Conservation (phyloP, 92 coral and sea anemone genomes). For the Phenganax marumi region DNA sequence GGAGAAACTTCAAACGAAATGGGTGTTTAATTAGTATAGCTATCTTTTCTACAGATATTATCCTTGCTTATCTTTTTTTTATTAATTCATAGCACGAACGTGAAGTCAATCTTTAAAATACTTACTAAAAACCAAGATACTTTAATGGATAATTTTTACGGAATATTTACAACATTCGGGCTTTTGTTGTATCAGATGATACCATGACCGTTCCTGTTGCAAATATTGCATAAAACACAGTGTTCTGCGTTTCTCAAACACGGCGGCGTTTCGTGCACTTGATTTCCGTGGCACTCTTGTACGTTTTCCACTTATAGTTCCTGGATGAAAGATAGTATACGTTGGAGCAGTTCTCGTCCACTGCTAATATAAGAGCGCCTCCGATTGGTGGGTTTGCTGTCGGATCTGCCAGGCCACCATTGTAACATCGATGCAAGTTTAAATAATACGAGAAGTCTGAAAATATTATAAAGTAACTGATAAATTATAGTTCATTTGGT, state of each 20-base stretch:
- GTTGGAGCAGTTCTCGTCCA: not conserved
- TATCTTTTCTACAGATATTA: too few relatives aligned
- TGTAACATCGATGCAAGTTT: conserved; percentile 30
- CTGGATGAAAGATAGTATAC: conserved; percentile 6
- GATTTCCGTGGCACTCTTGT: not conserved
- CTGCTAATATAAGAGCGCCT: conserved; percentile 20
- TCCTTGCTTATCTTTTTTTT: too few relatives aligned
- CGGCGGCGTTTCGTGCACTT: not conserved
- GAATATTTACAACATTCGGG: too few relatives aligned
- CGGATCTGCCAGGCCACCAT: conserved; percentile 10
- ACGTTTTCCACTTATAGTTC: not conserved
- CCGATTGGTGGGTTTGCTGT: not conserved
- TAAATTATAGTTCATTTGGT: not conserved
- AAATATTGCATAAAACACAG: not conserved
- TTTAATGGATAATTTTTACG: too few relatives aligned
- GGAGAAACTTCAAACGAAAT: too few relatives aligned
- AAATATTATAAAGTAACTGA: not conserved
- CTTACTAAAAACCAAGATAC: too few relatives aligned
- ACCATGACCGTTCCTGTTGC: not conserved
- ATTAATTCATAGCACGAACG: too few relatives aligned
- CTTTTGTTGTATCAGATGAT: not conserved
- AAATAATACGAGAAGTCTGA: conserved; percentile 20
- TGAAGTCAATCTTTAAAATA: too few relatives aligned
- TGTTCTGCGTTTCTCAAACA: not conserved
- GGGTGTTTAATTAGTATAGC: too few relatives aligned